Conservation (phyloP, 30 jellyfish, hydroid and myxozoan genomes). For the Rhopilema esculentum region DNA sequence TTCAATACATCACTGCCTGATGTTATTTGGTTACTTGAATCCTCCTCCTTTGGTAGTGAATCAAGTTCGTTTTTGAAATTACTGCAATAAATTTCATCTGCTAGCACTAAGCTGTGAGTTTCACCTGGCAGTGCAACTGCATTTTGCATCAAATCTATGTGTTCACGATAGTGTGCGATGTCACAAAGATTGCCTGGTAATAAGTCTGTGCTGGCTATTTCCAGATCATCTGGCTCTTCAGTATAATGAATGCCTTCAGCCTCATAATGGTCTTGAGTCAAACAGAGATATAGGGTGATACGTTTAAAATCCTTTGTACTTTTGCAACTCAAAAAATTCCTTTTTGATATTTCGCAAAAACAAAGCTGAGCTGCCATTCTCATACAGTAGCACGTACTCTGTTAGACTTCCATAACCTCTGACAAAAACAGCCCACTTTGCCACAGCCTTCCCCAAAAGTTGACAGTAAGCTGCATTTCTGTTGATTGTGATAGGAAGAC, state of each 20-base stretch:
- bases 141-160: background rate
- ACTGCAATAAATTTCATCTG: background rate
- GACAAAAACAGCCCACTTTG: conserved; percentile 54
- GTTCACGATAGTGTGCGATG: too few species aligned
- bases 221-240: conserved; percentile 13
- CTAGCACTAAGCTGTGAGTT: background rate
- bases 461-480: conserved; percentile 6
- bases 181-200: background rate
- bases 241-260: conserved; percentile 25
- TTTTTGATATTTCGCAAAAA: conserved; percentile 46
- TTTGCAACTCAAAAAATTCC: conserved; percentile 42
- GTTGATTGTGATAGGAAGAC: conserved; percentile 32
- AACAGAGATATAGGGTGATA: conserved; percentile 25
- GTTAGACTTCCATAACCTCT: conserved; percentile 5
- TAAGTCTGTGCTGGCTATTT: background rate
- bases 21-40: too few species aligned
- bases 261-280: conserved; percentile 1
- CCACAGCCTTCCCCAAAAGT: conserved; percentile 18
- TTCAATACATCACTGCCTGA: background rate
- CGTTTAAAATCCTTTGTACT: conserved; percentile 57
- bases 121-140: conserved; percentile 6
- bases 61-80: too few species aligned
- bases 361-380: conserved; percentile 46
- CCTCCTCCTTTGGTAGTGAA: too few species aligned
- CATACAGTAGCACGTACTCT: conserved; percentile 40